A percentile compares a stretch with the other conserved stretches of the same genome.
Conservation (phyloP, 2,888 invertebrate species). For the Seladonia tumulorum region DNA sequence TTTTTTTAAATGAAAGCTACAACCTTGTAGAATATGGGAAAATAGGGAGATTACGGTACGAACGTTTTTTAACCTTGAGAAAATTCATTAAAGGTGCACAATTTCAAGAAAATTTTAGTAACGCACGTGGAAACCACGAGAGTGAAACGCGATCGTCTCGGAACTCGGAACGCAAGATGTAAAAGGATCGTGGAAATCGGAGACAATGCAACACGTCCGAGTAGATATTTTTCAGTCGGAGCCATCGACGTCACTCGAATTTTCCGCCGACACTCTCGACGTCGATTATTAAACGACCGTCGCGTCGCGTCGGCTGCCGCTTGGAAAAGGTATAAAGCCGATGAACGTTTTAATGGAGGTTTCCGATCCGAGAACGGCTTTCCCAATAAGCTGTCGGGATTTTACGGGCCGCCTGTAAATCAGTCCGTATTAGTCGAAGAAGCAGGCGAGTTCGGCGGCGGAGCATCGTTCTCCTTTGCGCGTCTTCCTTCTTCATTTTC, state of each 20-base stretch:
- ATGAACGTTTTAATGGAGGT: conserved; percentile 20
- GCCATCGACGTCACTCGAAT: background rate
- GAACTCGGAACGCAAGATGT: background rate
- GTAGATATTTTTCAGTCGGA: background rate
- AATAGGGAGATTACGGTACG: too few species aligned
- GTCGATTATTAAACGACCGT: conserved; percentile 1
- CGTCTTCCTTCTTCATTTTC: conserved; percentile 6
- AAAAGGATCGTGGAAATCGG: background rate
- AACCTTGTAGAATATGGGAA: too few species aligned
- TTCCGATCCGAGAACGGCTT: background rate
- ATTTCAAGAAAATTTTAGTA: too few species aligned
- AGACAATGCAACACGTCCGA: background rate
- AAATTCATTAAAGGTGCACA: too few species aligned
- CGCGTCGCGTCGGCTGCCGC: background rate
- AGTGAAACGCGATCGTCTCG: background rate
- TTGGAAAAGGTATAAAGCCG: conserved; percentile 6
- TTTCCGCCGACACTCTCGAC: background rate
- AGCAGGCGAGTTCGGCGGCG: background rate
- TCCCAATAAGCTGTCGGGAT: conserved; percentile 25
- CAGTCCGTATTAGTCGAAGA: conserved; percentile 6
- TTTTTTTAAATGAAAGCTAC: too few species aligned
- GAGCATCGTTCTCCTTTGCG: background rate
- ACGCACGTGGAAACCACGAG: background rate
- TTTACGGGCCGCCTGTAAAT: conserved; percentile 25
- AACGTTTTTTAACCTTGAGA: too few species aligned